Evolutionary conservation across 2,113 vertebrate genomes (phyloP).

Genomic region (Chionis minor): DNA sequence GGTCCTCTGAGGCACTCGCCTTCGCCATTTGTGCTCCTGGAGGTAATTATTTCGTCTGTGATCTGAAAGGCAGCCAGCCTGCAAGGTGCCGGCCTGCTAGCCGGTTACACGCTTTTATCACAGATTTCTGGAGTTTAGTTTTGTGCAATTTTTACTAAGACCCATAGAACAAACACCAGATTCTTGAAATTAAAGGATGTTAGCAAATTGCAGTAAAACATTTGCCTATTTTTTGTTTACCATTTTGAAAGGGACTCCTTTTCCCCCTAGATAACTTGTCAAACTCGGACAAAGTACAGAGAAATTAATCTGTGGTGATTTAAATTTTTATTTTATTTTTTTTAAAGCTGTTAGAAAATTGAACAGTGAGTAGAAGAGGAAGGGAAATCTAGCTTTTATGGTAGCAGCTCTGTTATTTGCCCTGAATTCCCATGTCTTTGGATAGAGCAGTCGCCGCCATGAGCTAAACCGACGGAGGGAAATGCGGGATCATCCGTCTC

Average conservation of each 20-base stretch:
- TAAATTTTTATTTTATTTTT: background rate
- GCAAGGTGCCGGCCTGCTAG: background rate
- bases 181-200: background rate
- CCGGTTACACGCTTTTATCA: background rate
- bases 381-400: background rate
- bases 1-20: background rate
- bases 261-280: background rate
- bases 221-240: background rate
- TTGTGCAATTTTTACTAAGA: background rate
- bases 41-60: background rate
- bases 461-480: background rate
- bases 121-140: background rate
- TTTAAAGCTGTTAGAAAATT: background rate
- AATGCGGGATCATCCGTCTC: accelerated
- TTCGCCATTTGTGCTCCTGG: background rate
- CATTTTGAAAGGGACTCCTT: background rate
- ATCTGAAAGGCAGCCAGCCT: background rate
- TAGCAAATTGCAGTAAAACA: background rate
- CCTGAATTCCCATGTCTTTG: background rate
- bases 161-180: background rate
- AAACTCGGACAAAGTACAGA: background rate
- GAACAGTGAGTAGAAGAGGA: background rate
- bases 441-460: background rate
- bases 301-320: background rate
- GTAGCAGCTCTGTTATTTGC: background rate